phyloP scores from a whole-genome alignment of 2,797 vertebrate genomes.

The Cephalopachus bancanus region DNA sequence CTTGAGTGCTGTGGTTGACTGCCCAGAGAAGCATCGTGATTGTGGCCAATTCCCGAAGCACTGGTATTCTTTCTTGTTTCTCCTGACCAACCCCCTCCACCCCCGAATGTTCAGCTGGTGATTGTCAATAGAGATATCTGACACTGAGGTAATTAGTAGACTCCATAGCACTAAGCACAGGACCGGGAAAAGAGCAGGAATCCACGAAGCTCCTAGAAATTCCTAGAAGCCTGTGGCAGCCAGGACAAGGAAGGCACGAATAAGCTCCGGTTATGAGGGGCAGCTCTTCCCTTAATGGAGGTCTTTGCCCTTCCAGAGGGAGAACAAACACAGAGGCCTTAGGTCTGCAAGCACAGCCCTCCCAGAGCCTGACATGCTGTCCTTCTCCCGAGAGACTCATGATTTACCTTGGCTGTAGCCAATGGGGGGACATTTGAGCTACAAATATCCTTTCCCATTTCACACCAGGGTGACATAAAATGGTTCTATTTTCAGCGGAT shows the following conservation, averaged over 20 bases:
- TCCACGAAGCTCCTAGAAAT: background rate
- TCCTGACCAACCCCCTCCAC: background rate
- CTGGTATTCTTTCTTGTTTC: background rate
- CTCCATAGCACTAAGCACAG: accelerated
- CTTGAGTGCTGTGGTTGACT: background rate
- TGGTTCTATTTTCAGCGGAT: background rate
- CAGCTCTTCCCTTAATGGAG: background rate
- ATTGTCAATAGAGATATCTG: background rate
- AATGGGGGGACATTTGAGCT: background rate
- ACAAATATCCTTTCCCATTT: conserved; percentile 2
- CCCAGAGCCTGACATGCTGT: background rate
- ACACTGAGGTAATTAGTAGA: accelerated
- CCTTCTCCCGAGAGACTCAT: background rate
- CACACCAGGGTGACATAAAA: background rate
- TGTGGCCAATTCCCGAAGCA: background rate
- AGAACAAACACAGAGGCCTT: background rate
- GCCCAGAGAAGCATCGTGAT: background rate
- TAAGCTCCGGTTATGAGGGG: background rate
- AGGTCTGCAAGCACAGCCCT: background rate
- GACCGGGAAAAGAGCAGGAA: background rate
- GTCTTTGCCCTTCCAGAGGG: background rate
- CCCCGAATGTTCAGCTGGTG: background rate
- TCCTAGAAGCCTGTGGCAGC: background rate
- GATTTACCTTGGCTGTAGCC: background rate
- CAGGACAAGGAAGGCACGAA: background rate